These are phyloP conservation scores for Telenomus remus DNA, from an alignment of 1,140 invertebrate species.

Conservation along the genomic window DNA sequence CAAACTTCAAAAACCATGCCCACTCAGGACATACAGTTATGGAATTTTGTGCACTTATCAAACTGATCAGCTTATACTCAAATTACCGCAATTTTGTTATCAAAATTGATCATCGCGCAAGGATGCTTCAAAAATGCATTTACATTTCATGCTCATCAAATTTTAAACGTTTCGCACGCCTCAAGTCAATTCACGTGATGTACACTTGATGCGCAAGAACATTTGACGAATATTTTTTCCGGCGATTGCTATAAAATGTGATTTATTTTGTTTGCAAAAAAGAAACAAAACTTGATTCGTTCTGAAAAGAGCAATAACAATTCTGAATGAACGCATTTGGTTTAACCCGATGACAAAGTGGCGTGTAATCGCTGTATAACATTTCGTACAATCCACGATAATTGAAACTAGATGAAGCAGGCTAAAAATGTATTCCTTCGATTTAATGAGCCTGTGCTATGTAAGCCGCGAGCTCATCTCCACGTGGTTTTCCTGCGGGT, in stretches of 20 bases:
- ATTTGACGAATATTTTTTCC: neutral
- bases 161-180: constrained; percentile 6
- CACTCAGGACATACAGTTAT: constrained; percentile 13
- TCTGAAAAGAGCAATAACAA: neutral
- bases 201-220: too few relatives aligned
- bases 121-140: constrained; percentile 19
- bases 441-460: constrained; percentile 32
- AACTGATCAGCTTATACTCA: constrained; percentile 13
- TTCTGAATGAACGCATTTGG: neutral
- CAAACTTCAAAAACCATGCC: too few relatives aligned
- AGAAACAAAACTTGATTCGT: too few relatives aligned
- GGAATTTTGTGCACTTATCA: constrained; percentile 34
- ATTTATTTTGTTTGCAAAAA: neutral
- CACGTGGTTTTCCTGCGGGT: constrained; percentile 26
- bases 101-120: constrained; percentile 30
- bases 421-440: constrained; percentile 24
- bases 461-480: constrained; percentile 8
- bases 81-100: constrained; percentile 42
- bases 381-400: constrained; percentile 16
- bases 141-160: constrained; percentile 29
- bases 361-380: neutral
- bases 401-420: constrained; percentile 43
- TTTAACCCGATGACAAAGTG: neutral
- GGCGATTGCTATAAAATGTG: neutral
- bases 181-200: constrained; percentile 16